Conservation (phyloP, 2,113 vertebrate genomes). For the Boulengerochromis microlepis region DNA sequence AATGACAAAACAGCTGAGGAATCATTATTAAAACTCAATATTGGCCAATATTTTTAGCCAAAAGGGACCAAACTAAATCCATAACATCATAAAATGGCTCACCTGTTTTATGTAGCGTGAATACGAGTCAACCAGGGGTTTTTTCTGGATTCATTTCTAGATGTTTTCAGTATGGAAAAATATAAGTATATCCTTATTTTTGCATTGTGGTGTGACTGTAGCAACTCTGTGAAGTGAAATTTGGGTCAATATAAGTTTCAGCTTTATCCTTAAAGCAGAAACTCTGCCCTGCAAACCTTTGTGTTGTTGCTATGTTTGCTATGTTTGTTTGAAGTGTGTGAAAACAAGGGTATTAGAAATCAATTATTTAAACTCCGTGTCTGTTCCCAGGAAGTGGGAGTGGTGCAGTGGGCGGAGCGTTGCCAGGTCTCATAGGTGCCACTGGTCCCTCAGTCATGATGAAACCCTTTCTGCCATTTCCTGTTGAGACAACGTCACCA, state of each 20-base stretch:
- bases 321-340: background rate
- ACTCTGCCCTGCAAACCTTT: background rate
- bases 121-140: accelerated
- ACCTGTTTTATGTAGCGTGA: background rate
- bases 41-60: background rate
- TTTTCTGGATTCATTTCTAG: background rate
- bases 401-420: conserved; percentile 10
- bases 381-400: conserved; percentile 70
- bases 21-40: background rate
- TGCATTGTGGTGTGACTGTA: background rate
- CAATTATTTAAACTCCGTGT: background rate
- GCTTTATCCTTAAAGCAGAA: background rate
- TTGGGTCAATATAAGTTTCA: background rate
- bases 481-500: conserved; percentile 83
- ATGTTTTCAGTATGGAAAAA: background rate
- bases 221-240: background rate
- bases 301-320: background rate
- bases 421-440: conserved; percentile 78
- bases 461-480: conserved; percentile 90
- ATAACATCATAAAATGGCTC: background rate
- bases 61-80: background rate
- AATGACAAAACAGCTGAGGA: background rate
- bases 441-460: conserved; percentile 82
- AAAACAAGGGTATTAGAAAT: background rate
- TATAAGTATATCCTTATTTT: background rate